Evolutionary conservation across 2,888 invertebrate species (phyloP).

Genomic region (Tetrapedia diversipes): DNA sequence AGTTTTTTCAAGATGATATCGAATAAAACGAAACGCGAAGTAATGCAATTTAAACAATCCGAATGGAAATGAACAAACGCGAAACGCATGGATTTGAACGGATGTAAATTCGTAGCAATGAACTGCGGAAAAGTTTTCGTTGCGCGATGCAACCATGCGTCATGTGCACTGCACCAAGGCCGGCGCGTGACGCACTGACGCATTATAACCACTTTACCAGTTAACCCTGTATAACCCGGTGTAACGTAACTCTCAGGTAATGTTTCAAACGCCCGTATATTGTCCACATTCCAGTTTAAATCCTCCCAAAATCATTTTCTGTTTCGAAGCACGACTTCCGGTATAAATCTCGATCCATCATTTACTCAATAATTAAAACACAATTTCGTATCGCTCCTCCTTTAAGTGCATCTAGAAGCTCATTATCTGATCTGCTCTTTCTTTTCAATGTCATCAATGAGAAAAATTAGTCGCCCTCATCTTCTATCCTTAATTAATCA

Average conservation of each 20-base stretch:
- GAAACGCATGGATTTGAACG: not conserved
- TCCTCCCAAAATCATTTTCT: not conserved
- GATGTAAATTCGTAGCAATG: not conserved
- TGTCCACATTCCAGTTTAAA: conserved; percentile 4
- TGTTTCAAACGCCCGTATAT: conserved; percentile 25
- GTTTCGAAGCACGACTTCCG: too few relatives aligned
- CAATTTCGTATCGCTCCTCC: too few relatives aligned
- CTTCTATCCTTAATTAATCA: too few relatives aligned
- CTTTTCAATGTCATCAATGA: too few relatives aligned
- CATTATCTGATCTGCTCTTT: too few relatives aligned
- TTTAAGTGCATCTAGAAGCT: too few relatives aligned
- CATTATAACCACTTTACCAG: conserved; percentile 54
- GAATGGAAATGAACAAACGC: not conserved
- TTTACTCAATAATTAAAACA: too few relatives aligned
- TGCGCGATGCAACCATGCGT: conserved; percentile 34
- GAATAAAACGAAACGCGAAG: not conserved
- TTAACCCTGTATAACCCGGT: conserved; percentile 50
- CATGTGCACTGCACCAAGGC: conserved; percentile 40
- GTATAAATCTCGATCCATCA: too few relatives aligned
- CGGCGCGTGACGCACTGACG: conserved; percentile 47
- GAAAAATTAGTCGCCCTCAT: too few relatives aligned
- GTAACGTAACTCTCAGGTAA: conserved; percentile 49
- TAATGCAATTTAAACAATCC: too few relatives aligned
- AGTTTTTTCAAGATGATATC: too few relatives aligned
- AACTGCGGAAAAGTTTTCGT: conserved; percentile 31